A percentile compares a stretch with the other conserved stretches of the same genome.
phyloP scores from a whole-genome alignment of 2,797 vertebrate species.

The Melanogrammus aeglefinus region DNA sequence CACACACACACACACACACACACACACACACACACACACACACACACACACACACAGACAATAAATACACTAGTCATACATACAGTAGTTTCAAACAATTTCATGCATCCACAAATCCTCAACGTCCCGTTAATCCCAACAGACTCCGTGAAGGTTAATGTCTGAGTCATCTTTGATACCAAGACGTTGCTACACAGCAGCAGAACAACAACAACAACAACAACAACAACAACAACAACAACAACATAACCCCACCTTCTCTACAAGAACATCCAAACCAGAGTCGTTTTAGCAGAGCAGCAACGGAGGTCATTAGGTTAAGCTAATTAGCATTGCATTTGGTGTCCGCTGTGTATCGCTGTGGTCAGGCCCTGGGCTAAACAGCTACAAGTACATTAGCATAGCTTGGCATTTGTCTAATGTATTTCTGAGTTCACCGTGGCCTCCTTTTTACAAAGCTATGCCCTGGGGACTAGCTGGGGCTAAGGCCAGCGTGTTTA shows the following conservation, averaged over 20 bases:
- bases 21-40: too few relatives aligned
- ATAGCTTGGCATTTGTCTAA: not conserved
- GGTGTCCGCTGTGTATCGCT: not conserved
- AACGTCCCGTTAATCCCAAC: not conserved
- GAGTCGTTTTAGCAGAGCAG: not conserved
- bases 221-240: too few relatives aligned
- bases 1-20: not conserved
- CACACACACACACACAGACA: too few relatives aligned
- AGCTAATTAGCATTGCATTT: slow-evolving; percentile 1
- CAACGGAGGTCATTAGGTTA: not conserved
- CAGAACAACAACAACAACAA: not conserved
- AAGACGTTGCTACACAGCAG: not conserved
- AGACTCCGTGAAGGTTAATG: too few relatives aligned
- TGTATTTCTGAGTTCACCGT: not conserved
- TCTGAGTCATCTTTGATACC: not conserved
- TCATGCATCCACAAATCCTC: not conserved
- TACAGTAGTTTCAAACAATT: not conserved
- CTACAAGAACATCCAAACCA: not conserved
- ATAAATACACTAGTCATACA: not conserved
- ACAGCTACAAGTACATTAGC: not conserved
- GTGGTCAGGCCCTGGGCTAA: not conserved
- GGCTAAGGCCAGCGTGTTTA: slow-evolving; percentile 14
- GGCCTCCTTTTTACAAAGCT: slow-evolving; percentile 18
- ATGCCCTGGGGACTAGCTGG: slow-evolving; percentile 21
- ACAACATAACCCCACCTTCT: too few relatives aligned